A percentile compares a stretch with the other conserved stretches of the same genome.
phyloP scores from a whole-genome alignment of 2,113 vertebrate species.

The Heloderma charlesbogerti region DNA sequence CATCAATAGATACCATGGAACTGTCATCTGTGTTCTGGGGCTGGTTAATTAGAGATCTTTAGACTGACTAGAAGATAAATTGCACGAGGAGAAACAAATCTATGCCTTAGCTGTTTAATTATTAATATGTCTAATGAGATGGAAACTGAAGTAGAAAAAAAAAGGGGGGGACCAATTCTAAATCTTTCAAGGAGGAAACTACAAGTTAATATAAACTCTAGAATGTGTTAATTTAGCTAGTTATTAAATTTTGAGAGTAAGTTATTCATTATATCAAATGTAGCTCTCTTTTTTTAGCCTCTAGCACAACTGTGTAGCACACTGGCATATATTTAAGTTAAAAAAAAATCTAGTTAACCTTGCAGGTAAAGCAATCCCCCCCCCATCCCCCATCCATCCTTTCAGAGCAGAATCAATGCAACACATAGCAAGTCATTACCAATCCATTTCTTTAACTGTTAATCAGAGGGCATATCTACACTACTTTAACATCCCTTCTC shows the following conservation, averaged over 20 bases:
- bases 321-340: constrained; percentile 17
- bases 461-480: background rate
- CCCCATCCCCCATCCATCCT: constrained; percentile 2
- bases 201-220: constrained; percentile 67
- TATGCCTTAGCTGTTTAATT: constrained; percentile 66
- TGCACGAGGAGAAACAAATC: constrained; percentile 46
- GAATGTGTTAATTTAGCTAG: constrained; percentile 55
- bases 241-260: constrained; percentile 59
- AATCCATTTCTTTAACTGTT: background rate
- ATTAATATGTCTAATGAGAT: constrained; percentile 70
- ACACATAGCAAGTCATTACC: constrained; percentile 12
- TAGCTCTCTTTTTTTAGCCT: constrained; percentile 7
- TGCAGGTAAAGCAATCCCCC: constrained; percentile 8
- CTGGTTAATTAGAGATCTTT: constrained; percentile 67
- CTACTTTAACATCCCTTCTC: background rate
- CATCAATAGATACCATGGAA: constrained; percentile 41
- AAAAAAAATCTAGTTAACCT: constrained; percentile 26
- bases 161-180: constrained; percentile 18
- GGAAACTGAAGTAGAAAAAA: constrained; percentile 56
- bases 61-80: background rate
- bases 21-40: background rate
- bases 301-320: constrained; percentile 3
- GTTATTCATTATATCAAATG: constrained; percentile 45
- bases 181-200: constrained; percentile 33
- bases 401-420: constrained; percentile 26